Percentiles rank a stretch among this genome's conserved stretches.
Evolutionary conservation across 2,888 invertebrate species (phyloP).

Genomic region (Apamea crenata): DNA sequence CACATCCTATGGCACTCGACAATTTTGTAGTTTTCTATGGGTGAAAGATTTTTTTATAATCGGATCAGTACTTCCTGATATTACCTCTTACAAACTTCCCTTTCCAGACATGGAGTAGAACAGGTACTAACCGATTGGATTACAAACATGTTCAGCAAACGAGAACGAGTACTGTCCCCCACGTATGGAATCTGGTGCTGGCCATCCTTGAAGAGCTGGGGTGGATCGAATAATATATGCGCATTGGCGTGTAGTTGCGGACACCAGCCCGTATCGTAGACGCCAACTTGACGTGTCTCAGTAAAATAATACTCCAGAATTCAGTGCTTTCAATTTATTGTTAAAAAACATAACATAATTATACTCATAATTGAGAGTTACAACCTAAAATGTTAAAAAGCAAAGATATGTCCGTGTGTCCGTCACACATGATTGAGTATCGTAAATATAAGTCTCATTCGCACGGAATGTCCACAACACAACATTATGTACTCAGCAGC

Average conservation of each 20-base stretch:
- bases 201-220: background rate
- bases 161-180: background rate
- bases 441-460: slow-evolving; percentile 46
- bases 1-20: no score
- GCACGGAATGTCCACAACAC: slow-evolving; percentile 64
- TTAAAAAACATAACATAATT: slow-evolving; percentile 46
- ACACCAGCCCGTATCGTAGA: background rate
- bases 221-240: background rate
- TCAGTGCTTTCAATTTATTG: slow-evolving; percentile 34
- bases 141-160: background rate
- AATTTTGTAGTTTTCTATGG: no score
- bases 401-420: slow-evolving; percentile 49
- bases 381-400: slow-evolving; percentile 57
- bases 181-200: background rate
- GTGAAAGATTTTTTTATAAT: no score
- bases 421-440: slow-evolving; percentile 50
- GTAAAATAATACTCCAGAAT: slow-evolving; percentile 15
- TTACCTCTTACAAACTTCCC: no score
- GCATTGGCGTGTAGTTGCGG: background rate
- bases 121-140: background rate
- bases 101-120: background rate
- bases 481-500: slow-evolving; percentile 18
- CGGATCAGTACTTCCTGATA: no score
- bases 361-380: slow-evolving; percentile 40
- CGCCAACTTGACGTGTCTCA: background rate